Evolutionary conservation across 2,113 vertebrate species (phyloP), one percentile per base, ranked within the genome.

Genomic region (Entelurus aequoreus): DNA sequence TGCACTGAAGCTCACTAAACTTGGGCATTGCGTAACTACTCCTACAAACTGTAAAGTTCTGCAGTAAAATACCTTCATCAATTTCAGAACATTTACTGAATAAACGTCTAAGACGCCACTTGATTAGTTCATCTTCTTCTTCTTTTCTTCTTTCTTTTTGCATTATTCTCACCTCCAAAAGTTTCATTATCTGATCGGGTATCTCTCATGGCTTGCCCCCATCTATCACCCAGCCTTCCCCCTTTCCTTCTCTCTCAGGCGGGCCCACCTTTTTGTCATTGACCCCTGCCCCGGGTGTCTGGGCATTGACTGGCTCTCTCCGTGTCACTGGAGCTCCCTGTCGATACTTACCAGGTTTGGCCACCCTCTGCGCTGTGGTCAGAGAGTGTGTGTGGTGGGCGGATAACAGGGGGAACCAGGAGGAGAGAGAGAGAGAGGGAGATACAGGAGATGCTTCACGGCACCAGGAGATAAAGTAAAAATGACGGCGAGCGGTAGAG

Each of bases 281-380:
- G 87, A 90, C 89, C 88, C 80, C 72, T 88, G 80, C 79, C 82
- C 82, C 47, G 68, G 60, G 77, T 82, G 84, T 88, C 87, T 88
- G 79, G 77, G 82, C 87, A 90, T 89, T 85, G 86, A 88, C 87
- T 87, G 83, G 65, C 86, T 86, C 77, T 77, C 81, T 77, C 78
- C 74, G 69, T 89, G 89, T 89, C 88, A 90, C 86, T 87, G 87
- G 87, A 91, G 88, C 89, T 89, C 75, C 68, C 88, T 85, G 89
- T 91, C 90, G 85, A 90, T 90, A 90, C 89, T 90, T 90, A 91
- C 89, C 86, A 88, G 87, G 88, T 90, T 90, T 90, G 86, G 83
- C 83, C 86, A 86, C 83, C 85, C 85, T 81, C 76, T 71, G 80
- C 46, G 75, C 79, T 87, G 85, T 81, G 87, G 87, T 87, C 78